phyloP scores from a whole-genome alignment of 2,797 vertebrate genomes.

The Alauda arvensis region DNA sequence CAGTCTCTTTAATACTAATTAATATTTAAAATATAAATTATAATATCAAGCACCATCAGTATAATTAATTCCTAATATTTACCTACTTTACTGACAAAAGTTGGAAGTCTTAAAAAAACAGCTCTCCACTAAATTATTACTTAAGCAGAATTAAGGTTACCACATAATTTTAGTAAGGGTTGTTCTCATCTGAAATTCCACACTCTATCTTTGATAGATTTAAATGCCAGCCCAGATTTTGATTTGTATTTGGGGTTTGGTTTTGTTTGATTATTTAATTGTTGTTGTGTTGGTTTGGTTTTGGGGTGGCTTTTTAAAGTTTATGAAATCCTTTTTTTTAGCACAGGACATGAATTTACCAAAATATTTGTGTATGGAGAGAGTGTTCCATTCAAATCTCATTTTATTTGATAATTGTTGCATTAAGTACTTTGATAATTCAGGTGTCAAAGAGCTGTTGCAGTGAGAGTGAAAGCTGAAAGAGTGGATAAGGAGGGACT shows the following conservation, averaged over 20 bases:
- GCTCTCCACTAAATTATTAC: not conserved
- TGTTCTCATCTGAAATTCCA: not conserved
- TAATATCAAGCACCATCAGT: not conserved
- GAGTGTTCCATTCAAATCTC: not conserved
- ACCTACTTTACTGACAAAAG: not conserved
- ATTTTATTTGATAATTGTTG: not conserved
- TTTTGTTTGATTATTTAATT: not conserved
- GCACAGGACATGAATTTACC: not conserved
- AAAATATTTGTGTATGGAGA: not conserved
- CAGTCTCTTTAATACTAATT: not conserved
- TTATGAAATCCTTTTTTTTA: not conserved
- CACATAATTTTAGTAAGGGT: not conserved
- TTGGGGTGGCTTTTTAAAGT: not conserved
- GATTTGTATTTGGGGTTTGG: not conserved
- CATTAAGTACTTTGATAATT: not conserved
- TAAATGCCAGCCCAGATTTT: not conserved
- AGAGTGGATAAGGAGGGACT: not conserved
- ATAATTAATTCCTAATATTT: not conserved
- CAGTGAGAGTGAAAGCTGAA: not conserved
- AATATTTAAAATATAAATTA: not conserved
- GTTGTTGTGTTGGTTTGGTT: not conserved
- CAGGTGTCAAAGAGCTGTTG: not conserved
- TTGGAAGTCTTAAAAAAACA: not conserved
- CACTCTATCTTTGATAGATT: not conserved
- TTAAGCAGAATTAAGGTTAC: not conserved